These are phyloP conservation scores for Denticeps clupeoides DNA, from an alignment of 2,797 vertebrate genomes.

Conservation along the genomic window DNA sequence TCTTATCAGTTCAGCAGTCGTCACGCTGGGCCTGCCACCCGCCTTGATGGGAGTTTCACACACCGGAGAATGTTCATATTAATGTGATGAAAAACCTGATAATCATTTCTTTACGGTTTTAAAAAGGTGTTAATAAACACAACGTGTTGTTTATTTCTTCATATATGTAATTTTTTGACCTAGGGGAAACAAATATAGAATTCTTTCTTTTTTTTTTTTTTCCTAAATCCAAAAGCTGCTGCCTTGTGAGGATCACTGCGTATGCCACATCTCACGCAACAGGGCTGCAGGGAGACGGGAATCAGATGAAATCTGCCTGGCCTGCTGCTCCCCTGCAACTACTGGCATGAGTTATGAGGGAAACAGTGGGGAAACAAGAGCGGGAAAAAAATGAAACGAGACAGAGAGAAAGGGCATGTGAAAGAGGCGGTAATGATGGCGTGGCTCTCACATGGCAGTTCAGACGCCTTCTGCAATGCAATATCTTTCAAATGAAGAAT, in stretches of 20 bases:
- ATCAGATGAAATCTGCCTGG: background rate
- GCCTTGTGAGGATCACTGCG: background rate
- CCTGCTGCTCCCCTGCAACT: no score
- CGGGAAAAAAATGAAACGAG: slow-evolving; percentile 6
- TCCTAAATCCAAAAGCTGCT: background rate
- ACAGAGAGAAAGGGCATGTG: background rate
- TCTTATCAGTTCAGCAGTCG: no score
- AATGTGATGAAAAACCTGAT: slow-evolving; percentile 39
- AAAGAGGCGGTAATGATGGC: no score
- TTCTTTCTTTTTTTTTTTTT: background rate
- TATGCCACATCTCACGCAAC: background rate
- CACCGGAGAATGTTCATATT: slow-evolving; percentile 42
- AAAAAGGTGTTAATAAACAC: no score
- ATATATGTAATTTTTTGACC: no score
- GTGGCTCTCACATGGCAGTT: no score
- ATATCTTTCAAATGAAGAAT: no score
- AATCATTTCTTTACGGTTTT: no score
- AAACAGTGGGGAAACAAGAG: background rate
- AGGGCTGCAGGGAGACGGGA: background rate
- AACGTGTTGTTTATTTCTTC: no score
- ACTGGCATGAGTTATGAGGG: slow-evolving; percentile 4
- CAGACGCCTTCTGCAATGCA: no score
- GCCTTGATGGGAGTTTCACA: no score
- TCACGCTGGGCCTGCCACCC: no score
- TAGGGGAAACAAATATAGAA: background rate